Base-by-base conservation (phyloP, 2,888 invertebrate species). In the Troides oblongomaculatus region DNA sequence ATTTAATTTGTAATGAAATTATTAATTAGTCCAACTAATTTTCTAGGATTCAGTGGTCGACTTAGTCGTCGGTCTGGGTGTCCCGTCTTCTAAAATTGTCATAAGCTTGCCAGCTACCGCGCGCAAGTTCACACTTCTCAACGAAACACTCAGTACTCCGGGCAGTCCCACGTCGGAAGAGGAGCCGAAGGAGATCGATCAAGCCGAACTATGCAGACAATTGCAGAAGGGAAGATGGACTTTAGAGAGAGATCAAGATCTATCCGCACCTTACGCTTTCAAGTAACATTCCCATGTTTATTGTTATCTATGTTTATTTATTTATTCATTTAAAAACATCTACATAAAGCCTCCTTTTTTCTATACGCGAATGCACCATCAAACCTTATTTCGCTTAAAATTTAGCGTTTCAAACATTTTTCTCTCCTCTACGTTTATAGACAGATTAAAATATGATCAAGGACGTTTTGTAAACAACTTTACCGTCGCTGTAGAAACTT, bases 241-340 rank as follows among this genome's bases (percentile, higher is more conserved):
- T 0, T 82, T 96, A 72, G 96, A 96, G 80, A 93, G 96, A 69
- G 96, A 96, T 76, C 95, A 96, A 80, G 96, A 96, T 85, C 88
- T 96, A 72, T 95, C 96, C 0, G 96, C 95, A 71, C 96, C 96
- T 75, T 96, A 96, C 79, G 95, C 96, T 78, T 96, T 95, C 83
- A 93, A 93, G 94, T 94, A 78, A 88, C 88, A 77, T 46, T 62
- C 56, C 1, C n/a, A n/a, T 17, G 18, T 56, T 56, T 56, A n/a
- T n/a, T 56, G 7, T 14, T 46, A 30, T 30, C 30, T 30, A 30
- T 30, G 30, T 4, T 30, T 30, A 30, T 30, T 30, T 30, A 30
- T 30, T 30, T 30, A 30, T 30, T 30, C 30, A 30, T 30, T 30
- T 30, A 30, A 30, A 30, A 30, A 30, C 5, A 4, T 30, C 30